A percentile compares a stretch with the other conserved stretches of the same genome.
Conservation (phyloP, 2,797 vertebrate species). For the Lutjanus campechanus region DNA sequence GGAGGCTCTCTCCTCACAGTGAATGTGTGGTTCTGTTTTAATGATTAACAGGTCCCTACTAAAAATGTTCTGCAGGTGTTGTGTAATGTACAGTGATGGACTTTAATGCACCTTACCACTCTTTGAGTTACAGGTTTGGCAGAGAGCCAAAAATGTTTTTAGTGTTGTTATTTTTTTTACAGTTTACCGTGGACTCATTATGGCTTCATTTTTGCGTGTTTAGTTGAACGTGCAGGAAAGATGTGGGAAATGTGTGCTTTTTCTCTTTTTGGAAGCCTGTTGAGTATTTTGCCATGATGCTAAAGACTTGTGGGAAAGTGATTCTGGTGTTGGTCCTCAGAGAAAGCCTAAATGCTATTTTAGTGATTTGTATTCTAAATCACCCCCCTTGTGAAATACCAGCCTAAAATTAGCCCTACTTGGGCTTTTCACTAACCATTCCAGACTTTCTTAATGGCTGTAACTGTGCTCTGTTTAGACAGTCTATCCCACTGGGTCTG, state of each 20-base stretch:
- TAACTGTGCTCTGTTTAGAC: slow-evolving; percentile 77
- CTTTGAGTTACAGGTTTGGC: slow-evolving; percentile 22
- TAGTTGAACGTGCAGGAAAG: slow-evolving; percentile 3
- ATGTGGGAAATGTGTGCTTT: slow-evolving; percentile 17
- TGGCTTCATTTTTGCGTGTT: neutral
- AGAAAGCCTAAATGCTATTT: slow-evolving; percentile 80
- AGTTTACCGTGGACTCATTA: neutral
- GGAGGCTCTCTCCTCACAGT: slow-evolving; percentile 6
- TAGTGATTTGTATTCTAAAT: slow-evolving; percentile 76
- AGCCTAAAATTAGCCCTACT: slow-evolving; percentile 84
- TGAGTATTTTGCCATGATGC: slow-evolving; percentile 39
- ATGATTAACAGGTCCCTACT: slow-evolving; percentile 74
- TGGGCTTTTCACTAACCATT: slow-evolving; percentile 66
- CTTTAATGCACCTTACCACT: slow-evolving; percentile 23
- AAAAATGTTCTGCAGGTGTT: slow-evolving; percentile 55
- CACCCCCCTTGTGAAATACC: slow-evolving; percentile 78
- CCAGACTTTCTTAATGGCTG: slow-evolving; percentile 76
- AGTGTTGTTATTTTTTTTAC: slow-evolving; percentile 32
- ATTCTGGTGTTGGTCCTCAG: slow-evolving; percentile 70
- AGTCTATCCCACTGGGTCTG: slow-evolving; percentile 72
- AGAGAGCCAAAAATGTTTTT: slow-evolving; percentile 30
- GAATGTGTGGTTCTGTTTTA: slow-evolving; percentile 50
- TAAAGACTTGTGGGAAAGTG: slow-evolving; percentile 82
- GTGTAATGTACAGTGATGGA: slow-evolving; percentile 44
- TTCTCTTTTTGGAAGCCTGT: slow-evolving; percentile 25